Conservation (phyloP, 2,113 vertebrate species). For the Paramisgurnus dabryanus region DNA sequence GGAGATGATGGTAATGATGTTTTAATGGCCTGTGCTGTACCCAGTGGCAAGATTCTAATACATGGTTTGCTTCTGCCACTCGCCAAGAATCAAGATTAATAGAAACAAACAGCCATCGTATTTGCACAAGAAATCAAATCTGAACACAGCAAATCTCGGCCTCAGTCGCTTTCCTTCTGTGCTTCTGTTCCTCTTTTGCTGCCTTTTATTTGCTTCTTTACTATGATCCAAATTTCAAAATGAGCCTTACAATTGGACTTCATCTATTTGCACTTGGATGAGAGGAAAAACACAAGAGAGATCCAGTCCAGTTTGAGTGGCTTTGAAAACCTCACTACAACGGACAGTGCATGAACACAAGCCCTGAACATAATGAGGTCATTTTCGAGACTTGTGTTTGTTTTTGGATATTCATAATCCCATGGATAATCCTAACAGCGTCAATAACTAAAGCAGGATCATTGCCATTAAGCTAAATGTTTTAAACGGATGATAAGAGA, state of each 20-base stretch:
- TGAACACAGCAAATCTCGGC: conserved; percentile 62
- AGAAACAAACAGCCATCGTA: conserved; percentile 72
- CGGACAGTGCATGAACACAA: background rate
- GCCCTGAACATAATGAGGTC: background rate
- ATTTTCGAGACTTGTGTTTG: conserved; percentile 3
- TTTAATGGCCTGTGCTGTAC: conserved; percentile 75
- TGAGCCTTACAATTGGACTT: conserved; percentile 58
- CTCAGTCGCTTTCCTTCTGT: conserved; percentile 39
- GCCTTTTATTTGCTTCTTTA: conserved; percentile 43
- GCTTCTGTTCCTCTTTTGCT: conserved; percentile 29
- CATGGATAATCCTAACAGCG: background rate
- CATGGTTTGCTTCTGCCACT: conserved; percentile 66
- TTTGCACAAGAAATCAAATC: conserved; percentile 73
- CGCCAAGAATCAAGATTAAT: conserved; percentile 72
- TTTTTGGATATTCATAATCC: conserved; percentile 19
- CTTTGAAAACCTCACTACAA: conserved; percentile 1
- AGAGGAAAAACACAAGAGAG: conserved; percentile 41
- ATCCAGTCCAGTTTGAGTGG: background rate
- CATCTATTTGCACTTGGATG: conserved; percentile 58
- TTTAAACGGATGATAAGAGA: conserved; percentile 25
- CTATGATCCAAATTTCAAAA: conserved; percentile 65
- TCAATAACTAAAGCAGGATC: background rate
- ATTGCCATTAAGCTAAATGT: background rate
- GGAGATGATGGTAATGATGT: conserved; percentile 75
- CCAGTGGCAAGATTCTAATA: conserved; percentile 76